Evolutionary conservation across 2,797 vertebrate genomes (phyloP), one percentile per base, ranked within the genome.

Genomic region (Clarias laeviceps): DNA sequence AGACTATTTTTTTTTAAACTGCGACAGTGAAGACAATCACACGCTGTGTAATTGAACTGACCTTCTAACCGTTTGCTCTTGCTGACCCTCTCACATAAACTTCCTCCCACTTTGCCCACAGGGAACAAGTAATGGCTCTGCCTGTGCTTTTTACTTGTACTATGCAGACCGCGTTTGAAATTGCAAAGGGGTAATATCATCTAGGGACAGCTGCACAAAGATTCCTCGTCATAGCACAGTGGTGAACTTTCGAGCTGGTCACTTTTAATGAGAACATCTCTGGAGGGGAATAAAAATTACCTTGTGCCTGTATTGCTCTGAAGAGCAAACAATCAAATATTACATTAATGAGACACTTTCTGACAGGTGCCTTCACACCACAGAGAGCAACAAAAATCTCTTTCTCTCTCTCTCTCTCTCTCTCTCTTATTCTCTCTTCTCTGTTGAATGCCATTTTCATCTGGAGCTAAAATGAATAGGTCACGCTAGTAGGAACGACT

Each of bases 21-120:
- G 85, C 86, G 84, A 81, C 56, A 85, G 68, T 62, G 77, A 56
- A 92, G 72, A 91, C 86, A 88, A 86, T 85, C 89, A 92, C 88
- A 69, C 81, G 89, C 87, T 89, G 83, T 89, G 89, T 92, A 92
- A 94, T 88, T 90, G 90, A 93, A 91, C 86, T 85, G 90, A 89
- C 89, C 86, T 84, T 83, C 87, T 91, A 90, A 89, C 88, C 89
- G 77, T 74, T 90, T 89, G 86, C 88, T 82, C 76, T 84, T 80
- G 82, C 79, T 81, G 87, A 89, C 90, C 90, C 74, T 81, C 77
- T 65, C 83, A 74, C 80, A 83, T 79, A 90, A 89, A 80, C 87
- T 70, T 82, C 83, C 87, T 86, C 84, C 65, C 85, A 84, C 87
- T 87, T 87, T 82, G 77, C 83, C 82, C 82, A 87, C 68, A 73